These are phyloP conservation scores for Spilosoma lubricipeda DNA, from an alignment of 2,888 invertebrate species.

Conservation along the genomic window DNA sequence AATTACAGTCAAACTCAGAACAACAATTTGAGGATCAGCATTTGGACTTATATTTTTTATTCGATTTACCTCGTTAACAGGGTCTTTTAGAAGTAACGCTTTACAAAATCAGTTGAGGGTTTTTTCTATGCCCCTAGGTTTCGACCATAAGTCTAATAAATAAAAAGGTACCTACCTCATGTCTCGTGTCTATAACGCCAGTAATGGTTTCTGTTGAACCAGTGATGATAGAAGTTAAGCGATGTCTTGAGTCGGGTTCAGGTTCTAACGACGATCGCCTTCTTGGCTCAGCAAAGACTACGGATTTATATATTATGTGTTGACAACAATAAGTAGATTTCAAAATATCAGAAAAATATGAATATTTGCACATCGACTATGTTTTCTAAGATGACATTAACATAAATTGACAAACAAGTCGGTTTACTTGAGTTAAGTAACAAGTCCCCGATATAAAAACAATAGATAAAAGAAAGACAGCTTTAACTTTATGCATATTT, in stretches of 20 bases:
- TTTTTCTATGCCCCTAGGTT: neutral
- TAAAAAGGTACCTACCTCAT: conserved; percentile 69
- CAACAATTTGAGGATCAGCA: too few species aligned
- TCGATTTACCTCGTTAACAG: neutral
- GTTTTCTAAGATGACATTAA: too few species aligned
- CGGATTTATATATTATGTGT: neutral
- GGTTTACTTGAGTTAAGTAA: too few species aligned
- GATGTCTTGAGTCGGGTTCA: conserved; percentile 78
- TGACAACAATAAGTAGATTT: neutral
- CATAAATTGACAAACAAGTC: neutral
- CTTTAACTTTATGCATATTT: neutral
- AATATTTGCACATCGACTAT: neutral
- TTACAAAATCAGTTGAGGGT: fast-evolving
- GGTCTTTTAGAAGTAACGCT: neutral
- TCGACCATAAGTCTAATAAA: neutral
- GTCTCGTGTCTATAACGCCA: conserved; percentile 89
- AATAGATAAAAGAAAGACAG: neutral
- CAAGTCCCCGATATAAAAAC: too few species aligned
- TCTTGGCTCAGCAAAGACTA: conserved; percentile 65
- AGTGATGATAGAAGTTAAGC: conserved; percentile 86
- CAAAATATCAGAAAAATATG: neutral
- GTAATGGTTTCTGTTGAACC: conserved; percentile 91
- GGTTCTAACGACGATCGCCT: conserved; percentile 80
- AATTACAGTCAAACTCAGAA: too few species aligned
- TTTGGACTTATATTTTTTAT: too few species aligned